These are phyloP conservation scores for Eilema griseolum DNA, from an alignment of 2,888 invertebrate genomes.

Conservation along the genomic window DNA sequence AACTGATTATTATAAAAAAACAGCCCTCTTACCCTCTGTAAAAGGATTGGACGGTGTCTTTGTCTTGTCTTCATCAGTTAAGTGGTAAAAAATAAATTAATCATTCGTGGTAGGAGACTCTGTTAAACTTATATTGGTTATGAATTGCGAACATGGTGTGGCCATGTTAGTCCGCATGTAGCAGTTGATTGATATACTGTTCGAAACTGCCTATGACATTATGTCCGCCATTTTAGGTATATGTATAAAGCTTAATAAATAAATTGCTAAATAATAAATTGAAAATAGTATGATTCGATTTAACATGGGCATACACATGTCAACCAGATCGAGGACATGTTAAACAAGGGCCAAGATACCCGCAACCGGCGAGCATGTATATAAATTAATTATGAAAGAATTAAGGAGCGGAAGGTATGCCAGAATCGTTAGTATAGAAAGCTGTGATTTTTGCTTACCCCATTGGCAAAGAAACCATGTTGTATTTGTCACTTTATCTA, in stretches of 20 bases:
- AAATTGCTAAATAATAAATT: neutral
- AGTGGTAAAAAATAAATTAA: neutral
- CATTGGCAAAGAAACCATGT: too few relatives aligned
- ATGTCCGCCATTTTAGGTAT: neutral
- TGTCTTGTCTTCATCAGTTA: too few relatives aligned
- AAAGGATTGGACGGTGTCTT: too few relatives aligned
- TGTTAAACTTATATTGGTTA: neutral
- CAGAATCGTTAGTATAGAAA: neutral
- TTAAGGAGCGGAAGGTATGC: neutral
- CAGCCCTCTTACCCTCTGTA: too few relatives aligned
- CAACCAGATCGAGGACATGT: too few relatives aligned
- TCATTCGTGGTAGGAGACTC: too few relatives aligned
- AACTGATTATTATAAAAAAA: too few relatives aligned
- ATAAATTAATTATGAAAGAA: neutral
- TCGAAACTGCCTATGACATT: neutral
- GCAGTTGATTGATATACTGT: neutral
- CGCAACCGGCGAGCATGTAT: neutral
- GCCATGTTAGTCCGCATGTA: neutral
- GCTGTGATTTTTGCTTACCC: neutral
- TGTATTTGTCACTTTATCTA: neutral
- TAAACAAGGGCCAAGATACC: neutral
- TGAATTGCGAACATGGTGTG: neutral
- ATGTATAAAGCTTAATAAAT: neutral
- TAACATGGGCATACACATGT: neutral
- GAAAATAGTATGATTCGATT: too few relatives aligned